Conservation (phyloP, 2,888 invertebrate genomes). For the Chalcis sispes region DNA sequence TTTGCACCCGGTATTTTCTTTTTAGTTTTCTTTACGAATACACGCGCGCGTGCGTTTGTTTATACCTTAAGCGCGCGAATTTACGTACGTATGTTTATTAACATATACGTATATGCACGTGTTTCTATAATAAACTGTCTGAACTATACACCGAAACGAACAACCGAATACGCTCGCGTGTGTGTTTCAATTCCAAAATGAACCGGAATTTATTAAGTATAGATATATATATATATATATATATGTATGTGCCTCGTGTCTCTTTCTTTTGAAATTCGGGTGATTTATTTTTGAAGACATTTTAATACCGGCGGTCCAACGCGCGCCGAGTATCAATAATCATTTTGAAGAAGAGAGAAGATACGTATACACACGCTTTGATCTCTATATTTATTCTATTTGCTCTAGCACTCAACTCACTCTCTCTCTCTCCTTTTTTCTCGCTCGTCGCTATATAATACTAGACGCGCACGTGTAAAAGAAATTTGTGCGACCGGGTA, state of each 20-base stretch:
- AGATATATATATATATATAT: neutral
- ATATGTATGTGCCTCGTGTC: neutral
- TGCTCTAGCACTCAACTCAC: constrained; percentile 30
- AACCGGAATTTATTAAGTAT: constrained; percentile 8
- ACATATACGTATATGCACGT: constrained; percentile 10
- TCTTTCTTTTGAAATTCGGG: constrained; percentile 2
- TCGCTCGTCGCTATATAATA: too few species aligned
- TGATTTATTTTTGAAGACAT: constrained; percentile 44
- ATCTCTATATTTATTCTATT: constrained; percentile 45
- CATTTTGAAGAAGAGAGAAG: neutral
- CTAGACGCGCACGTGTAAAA: too few species aligned
- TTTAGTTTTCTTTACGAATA: constrained; percentile 66
- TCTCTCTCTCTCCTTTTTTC: too few species aligned
- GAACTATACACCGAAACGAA: neutral
- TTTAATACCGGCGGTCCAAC: constrained; percentile 13
- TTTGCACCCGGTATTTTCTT: constrained; percentile 73
- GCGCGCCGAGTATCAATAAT: constrained; percentile 44
- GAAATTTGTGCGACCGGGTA: too few species aligned
- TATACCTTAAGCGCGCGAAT: neutral
- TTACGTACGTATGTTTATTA: neutral
- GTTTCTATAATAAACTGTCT: constrained; percentile 18
- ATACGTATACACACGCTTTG: constrained; percentile 26
- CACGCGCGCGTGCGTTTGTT: constrained; percentile 13
- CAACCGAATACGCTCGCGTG: constrained; percentile 36
- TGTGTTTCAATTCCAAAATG: too few species aligned